Evolutionary conservation across 2,113 vertebrate species (phyloP).

Genomic region (Hemibagrus wyckioides): DNA sequence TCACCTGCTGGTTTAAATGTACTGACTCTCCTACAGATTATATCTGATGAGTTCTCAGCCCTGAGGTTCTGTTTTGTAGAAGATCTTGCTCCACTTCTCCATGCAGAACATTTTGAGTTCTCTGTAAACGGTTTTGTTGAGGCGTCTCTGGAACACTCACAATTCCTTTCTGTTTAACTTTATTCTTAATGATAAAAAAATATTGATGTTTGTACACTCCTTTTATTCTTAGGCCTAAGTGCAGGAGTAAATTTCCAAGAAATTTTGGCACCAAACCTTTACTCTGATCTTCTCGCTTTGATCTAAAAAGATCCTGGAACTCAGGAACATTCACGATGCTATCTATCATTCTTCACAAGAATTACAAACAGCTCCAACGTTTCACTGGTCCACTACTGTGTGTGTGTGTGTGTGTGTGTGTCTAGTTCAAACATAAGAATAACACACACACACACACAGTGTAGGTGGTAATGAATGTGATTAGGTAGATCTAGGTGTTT

Average conservation of each 20-base stretch:
- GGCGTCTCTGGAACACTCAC: neutral
- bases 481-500: neutral
- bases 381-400: neutral
- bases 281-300: conserved; percentile 1
- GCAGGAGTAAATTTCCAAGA: neutral
- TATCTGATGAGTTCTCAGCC: neutral
- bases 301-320: conserved; percentile 7
- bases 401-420: conserved; percentile 25
- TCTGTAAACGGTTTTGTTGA: neutral
- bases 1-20: neutral
- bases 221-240: neutral
- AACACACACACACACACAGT: neutral
- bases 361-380: neutral
- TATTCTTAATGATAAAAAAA: neutral
- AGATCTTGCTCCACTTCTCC: neutral
- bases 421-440: too few species aligned
- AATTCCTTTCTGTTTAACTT: neutral
- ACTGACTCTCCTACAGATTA: neutral
- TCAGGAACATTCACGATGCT: neutral
- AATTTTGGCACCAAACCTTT: neutral
- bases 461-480: neutral
- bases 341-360: neutral
- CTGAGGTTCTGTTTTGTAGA: neutral
- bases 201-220: neutral
- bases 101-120: neutral